Evolutionary conservation across 2,888 invertebrate genomes (phyloP).

Genomic region (Mythimna impura): DNA sequence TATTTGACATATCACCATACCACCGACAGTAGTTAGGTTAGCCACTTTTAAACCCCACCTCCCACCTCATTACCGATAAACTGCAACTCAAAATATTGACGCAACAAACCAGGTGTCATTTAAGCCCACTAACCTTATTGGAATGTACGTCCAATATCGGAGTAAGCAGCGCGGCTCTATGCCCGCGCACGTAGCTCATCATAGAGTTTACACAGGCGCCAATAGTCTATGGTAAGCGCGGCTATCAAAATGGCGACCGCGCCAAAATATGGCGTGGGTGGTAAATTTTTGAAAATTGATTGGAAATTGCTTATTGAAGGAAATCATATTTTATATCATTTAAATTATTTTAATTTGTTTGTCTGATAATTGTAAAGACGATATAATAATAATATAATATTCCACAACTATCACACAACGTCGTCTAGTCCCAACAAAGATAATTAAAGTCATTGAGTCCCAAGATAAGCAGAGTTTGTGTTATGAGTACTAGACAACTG

Average conservation of each 20-base stretch:
- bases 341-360: neutral
- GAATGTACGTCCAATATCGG: slow-evolving; percentile 57
- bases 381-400: no score
- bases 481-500: no score
- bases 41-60: slow-evolving; percentile 1
- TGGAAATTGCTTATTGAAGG: neutral
- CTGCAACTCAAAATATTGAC: slow-evolving; percentile 40
- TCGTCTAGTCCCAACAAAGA: no score
- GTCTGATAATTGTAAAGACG: neutral
- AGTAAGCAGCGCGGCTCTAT: slow-evolving; percentile 66
- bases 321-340: neutral
- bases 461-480: no score
- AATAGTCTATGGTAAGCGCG: slow-evolving; percentile 65
- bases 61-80: slow-evolving; percentile 13
- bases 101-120: slow-evolving; percentile 37
- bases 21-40: neutral
- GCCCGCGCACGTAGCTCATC: slow-evolving; percentile 79
- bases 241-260: slow-evolving; percentile 54
- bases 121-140: slow-evolving; percentile 47
- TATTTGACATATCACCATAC: no score
- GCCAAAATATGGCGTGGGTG: slow-evolving; percentile 35
- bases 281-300: neutral
- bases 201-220: slow-evolving; percentile 75
- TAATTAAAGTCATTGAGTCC: no score
- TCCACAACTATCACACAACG: no score